Evolutionary conservation across 2,113 vertebrate genomes (phyloP).

Genomic region (Leucosticte australis): DNA sequence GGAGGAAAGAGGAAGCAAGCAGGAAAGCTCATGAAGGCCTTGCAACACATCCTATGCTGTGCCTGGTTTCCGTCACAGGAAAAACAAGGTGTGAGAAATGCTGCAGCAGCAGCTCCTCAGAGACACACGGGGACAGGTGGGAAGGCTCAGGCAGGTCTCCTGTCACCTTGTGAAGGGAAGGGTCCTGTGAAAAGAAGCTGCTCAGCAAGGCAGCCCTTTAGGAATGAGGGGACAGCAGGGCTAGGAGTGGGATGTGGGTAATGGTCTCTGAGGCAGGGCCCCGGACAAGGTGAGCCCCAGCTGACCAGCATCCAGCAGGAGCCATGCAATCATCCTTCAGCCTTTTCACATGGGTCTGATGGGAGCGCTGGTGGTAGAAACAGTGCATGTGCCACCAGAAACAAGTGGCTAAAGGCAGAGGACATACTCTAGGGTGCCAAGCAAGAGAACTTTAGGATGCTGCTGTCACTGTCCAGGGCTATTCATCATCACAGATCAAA

Average conservation of each 20-base stretch:
- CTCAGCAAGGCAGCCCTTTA: neutral
- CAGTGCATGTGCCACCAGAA: neutral
- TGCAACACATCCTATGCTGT: neutral
- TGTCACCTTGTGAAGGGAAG: neutral
- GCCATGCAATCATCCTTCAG: neutral
- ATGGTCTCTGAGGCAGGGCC: neutral
- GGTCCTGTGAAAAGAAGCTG: neutral
- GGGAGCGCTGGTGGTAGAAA: neutral
- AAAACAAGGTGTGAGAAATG: neutral
- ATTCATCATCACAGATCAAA: neutral
- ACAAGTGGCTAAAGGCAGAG: neutral
- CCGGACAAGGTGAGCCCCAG: neutral
- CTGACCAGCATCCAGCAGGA: neutral
- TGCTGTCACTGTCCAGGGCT: neutral
- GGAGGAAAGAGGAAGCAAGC: constrained; percentile 33
- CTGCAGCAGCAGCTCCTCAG: neutral
- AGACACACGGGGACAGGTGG: neutral
- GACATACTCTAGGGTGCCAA: neutral
- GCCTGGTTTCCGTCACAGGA: neutral
- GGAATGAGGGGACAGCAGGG: neutral
- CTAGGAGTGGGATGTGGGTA: neutral
- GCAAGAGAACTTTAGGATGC: neutral
- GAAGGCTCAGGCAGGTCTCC: neutral
- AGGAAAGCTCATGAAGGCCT: constrained; percentile 1
- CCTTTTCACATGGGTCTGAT: neutral